Evolutionary conservation across 2,113 vertebrate genomes (phyloP).

Genomic region (mouse (Mus musculus)): DNA sequence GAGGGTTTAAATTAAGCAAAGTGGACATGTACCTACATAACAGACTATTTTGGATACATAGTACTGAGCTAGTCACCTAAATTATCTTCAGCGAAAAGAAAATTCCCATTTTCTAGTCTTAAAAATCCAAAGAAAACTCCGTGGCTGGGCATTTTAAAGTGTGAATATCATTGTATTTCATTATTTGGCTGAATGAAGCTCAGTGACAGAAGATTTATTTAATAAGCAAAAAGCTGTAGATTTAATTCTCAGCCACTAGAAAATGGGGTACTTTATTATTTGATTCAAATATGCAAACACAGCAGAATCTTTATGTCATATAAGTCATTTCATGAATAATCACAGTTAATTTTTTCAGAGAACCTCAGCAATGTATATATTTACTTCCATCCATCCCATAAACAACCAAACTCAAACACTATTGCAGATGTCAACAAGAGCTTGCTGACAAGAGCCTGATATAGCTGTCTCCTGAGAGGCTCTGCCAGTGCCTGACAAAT

Average conservation of each 20-base stretch:
- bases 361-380: background rate
- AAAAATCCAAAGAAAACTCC: constrained; percentile 14
- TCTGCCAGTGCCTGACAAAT: too few relatives aligned
- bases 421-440: too few relatives aligned
- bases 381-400: background rate
- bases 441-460: too few relatives aligned
- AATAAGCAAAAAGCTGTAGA: background rate
- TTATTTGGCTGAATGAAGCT: constrained; percentile 5
- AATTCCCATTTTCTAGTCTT: constrained; percentile 22
- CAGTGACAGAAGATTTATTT: background rate
- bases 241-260: background rate
- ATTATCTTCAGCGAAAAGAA: constrained; percentile 36
- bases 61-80: background rate
- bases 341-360: constrained; percentile 13
- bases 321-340: background rate
- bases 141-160: constrained; percentile 13
- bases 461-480: too few relatives aligned
- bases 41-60: constrained; percentile 17
- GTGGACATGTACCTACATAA: background rate
- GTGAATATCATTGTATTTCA: constrained; percentile 7
- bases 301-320: constrained; percentile 41
- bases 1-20: constrained; percentile 2
- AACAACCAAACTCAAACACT: too few relatives aligned
- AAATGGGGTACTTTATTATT: background rate
- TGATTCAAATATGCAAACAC: constrained; percentile 16